Conservation (phyloP, 2,797 vertebrate genomes). For the Dryobates pubescens region DNA sequence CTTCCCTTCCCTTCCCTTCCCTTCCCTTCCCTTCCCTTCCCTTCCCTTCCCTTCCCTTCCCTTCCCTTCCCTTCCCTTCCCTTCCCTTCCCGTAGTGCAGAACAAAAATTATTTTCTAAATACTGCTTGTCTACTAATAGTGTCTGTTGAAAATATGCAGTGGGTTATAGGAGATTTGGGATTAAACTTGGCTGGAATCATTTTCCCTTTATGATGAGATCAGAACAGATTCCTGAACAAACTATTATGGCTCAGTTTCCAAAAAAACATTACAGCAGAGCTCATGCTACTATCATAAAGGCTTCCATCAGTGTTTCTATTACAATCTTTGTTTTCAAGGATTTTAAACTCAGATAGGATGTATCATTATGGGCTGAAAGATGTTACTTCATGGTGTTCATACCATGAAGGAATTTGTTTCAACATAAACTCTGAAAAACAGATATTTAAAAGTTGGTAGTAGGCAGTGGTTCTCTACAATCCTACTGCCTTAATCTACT, state of each 20-base stretch:
- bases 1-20: too few species aligned
- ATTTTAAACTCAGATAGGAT: background rate
- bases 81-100: background rate
- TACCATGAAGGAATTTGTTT: conserved; percentile 20
- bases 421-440: conserved; percentile 18
- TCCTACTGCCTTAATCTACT: background rate
- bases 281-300: background rate
- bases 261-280: conserved; percentile 44
- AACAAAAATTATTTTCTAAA: background rate
- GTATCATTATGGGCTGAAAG: conserved; percentile 13
- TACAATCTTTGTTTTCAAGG: conserved; percentile 18
- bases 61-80: too few species aligned
- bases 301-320: background rate
- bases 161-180: background rate
- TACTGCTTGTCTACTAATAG: conserved; percentile 4
- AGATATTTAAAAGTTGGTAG: background rate
- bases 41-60: too few species aligned
- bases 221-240: conserved; percentile 51
- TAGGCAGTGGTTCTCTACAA: background rate
- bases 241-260: conserved; percentile 39
- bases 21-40: too few species aligned
- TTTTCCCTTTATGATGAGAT: conserved; percentile 38
- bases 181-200: conserved; percentile 51
- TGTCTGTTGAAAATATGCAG: conserved; percentile 14
- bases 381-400: conserved; percentile 29